Evolutionary conservation across 1,140 invertebrate species (phyloP), one percentile per base, ranked within the genome.

Genomic region (Aricia agestis): DNA sequence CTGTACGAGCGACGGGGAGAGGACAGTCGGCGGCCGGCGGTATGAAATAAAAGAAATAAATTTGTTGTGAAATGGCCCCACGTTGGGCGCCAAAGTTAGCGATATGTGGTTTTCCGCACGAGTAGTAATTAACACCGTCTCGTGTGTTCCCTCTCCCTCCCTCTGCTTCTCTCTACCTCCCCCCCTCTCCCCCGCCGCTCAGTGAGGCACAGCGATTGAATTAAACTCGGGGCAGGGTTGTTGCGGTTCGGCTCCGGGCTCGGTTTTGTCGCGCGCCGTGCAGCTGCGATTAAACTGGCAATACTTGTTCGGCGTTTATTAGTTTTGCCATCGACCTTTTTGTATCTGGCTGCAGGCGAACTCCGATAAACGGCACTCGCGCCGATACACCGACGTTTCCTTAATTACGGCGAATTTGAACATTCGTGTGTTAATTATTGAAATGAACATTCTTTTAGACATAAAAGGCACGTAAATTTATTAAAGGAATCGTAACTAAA

Each of bases 71-170:
- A 69, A 69, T 18, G 72, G 74, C 74, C 71, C 72, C 76, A 77
- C 80, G 82, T 80, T 77, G 80, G 82, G 82, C 84, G 86, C 82
- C 79, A 85, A 87, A 89, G 83, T 86, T 87, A 76, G 78, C 81
- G 84, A 86, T 84, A 83, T 86, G 85, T 81, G 84, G 85, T 73
- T 72, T 78, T 81, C 86, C 85, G 79, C 85, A 87, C 78, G 84
- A 87, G 82, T 83, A 85, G 88, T 90, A 88, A 90, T 90, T 90
- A 90, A 86, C 88, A 87, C 80, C 78, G 80, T 79, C 81, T 76
- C 76, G 74, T 74, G 65, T 61, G 18, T 36, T 11, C 52, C 18
- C 58, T 69, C 42, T 61, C 63, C 72, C 70, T 72, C 42, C 67
- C 75, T 63, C 74, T 74, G 58, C 36, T 4, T 1, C 36, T 36